Evolutionary conservation across 2,113 vertebrate genomes (phyloP).

Genomic region (Tenrec ecaudatus): DNA sequence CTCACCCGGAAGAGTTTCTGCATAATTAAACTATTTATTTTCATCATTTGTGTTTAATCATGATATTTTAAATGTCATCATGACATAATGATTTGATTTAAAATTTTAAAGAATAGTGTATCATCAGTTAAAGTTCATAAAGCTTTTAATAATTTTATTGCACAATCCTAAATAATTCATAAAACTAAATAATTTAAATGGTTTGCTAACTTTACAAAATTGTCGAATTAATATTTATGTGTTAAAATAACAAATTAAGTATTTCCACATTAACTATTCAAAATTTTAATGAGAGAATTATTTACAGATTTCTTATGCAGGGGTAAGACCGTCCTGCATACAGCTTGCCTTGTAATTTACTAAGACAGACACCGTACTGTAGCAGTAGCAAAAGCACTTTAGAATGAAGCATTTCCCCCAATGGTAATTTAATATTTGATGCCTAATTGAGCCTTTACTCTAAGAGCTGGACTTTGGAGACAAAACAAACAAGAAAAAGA

Average conservation of each 20-base stretch:
- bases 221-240: neutral
- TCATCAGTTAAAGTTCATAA: neutral
- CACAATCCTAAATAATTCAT: neutral
- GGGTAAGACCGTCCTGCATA: accelerated
- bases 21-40: neutral
- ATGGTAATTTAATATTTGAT: neutral
- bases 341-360: accelerated
- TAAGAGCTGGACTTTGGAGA: neutral
- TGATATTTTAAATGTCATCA: neutral
- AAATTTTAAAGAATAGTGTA: neutral
- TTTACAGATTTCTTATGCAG: neutral
- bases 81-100: neutral
- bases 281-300: constrained; percentile 27
- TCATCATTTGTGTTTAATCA: neutral
- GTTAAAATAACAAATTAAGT: neutral
- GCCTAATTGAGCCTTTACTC: neutral
- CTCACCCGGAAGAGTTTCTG: too few relatives aligned
- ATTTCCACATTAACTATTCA: neutral
- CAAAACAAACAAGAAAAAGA: constrained; percentile 14
- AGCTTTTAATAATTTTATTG: neutral
- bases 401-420: neutral
- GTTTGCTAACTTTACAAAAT: neutral
- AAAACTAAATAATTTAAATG: neutral
- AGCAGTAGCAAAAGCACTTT: neutral
- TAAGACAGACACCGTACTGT: neutral